Base-by-base conservation (phyloP, 2,888 invertebrate species). In the Lamproptera curius region DNA sequence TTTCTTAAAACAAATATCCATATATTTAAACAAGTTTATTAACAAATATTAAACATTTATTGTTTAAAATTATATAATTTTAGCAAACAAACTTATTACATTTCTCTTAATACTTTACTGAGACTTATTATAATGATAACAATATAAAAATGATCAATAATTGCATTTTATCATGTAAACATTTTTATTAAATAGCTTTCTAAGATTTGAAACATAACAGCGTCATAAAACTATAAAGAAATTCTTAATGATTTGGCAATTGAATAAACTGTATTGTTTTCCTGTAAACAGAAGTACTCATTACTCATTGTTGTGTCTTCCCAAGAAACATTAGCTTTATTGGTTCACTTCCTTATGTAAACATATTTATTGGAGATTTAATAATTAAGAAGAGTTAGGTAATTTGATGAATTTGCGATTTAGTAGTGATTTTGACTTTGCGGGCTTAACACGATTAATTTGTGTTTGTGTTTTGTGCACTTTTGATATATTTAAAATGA, bases 291-390 rank as follows among this genome's bases (percentile, higher is more conserved):
- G 28, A 35, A 15, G 14, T 33, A 8, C 15, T 48, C 36, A 60
- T 73, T 72, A 75, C 55, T 75, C 73, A 74, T 49, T 23, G 23
- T 23, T 39, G 62, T 60, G 63, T 64, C 66, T 71, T 67, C 62
- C 40, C 43, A 42, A 52, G 62, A 60, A 56, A 58, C 61, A 61
- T 70, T 65, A 63, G 60, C 62, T 65, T 67, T 68, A 65, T 53
- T 28, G 53, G 55, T 58, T 58, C 56, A 49, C 37, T 40, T 43
- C 0, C n/a, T 39, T 53, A 51, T 47, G 42, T 50, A 38, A 46
- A 49, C 11, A 53, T 39, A 43, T 41, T 50, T 49, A 39, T 14
- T 46, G 46, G 16, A 40, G 43, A 16, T 46, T 46, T 31, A 34
- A 15, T 40, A 13, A 37, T 14, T 11, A 11, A n/a, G n/a, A n/a